Evolutionary conservation across 1,140 invertebrate species (phyloP).

Genomic region (Drosophila ficusphila): DNA sequence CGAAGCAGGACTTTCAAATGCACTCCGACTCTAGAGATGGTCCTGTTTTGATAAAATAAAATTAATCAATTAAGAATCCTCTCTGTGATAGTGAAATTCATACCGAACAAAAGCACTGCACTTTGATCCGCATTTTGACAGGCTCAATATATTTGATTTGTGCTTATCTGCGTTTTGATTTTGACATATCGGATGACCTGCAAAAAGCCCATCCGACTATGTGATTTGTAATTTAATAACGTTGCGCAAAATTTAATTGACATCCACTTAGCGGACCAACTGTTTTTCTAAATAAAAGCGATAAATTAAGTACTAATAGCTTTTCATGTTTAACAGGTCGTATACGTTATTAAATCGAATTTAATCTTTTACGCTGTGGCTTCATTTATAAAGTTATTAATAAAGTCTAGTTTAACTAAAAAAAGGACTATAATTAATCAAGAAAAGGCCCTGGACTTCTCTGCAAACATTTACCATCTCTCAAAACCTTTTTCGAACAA

Average conservation of each 20-base stretch:
- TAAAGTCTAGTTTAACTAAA: too few species aligned
- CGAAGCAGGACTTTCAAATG: conserved; percentile 70
- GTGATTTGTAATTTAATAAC: not conserved
- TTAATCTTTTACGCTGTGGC: too few species aligned
- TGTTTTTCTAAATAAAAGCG: not conserved
- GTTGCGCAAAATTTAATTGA: not conserved
- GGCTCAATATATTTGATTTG: not conserved
- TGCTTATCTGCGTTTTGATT: not conserved
- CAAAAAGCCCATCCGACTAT: not conserved
- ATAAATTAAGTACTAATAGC: not conserved
- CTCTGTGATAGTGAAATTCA: too few species aligned
- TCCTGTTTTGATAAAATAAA: not conserved
- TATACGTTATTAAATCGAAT: conserved; percentile 28
- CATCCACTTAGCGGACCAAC: not conserved
- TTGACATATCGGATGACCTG: not conserved
- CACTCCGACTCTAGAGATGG: conserved; percentile 62
- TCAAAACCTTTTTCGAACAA: not conserved
- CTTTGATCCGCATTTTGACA: not conserved
- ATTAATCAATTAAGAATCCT: not conserved
- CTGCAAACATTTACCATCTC: not conserved
- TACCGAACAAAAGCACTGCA: too few species aligned
- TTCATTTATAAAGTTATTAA: too few species aligned
- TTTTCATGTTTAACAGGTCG: not conserved
- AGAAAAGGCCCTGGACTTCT: not conserved
- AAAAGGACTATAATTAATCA: too few species aligned